phyloP scores from a whole-genome alignment of 2,888 invertebrate genomes.

The Phyllotreta striolata region DNA sequence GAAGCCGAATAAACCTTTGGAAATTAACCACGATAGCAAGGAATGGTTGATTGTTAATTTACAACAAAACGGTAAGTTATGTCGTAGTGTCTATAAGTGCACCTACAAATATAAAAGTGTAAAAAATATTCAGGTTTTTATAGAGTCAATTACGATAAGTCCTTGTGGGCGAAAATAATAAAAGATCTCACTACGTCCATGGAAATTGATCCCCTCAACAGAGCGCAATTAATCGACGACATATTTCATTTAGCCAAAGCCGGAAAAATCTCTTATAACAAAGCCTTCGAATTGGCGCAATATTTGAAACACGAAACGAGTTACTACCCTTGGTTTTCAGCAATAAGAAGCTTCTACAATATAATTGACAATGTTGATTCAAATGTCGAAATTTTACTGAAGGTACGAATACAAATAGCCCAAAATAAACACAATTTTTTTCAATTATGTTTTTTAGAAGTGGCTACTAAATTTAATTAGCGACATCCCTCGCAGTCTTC shows the following conservation, averaged over 20 bases:
- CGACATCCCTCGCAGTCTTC: slow-evolving; percentile 23
- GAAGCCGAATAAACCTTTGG: slow-evolving; percentile 28
- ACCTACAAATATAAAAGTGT: neutral
- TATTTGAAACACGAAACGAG: slow-evolving; percentile 75
- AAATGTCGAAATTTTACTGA: slow-evolving; percentile 32
- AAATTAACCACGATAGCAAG: slow-evolving; percentile 30
- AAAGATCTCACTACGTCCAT: slow-evolving; percentile 62
- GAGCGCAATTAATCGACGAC: slow-evolving; percentile 84
- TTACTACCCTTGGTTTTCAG: slow-evolving; percentile 83
- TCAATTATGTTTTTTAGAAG: slow-evolving; percentile 9
- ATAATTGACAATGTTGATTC: slow-evolving; percentile 39
- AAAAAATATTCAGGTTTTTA: slow-evolving; percentile 66
- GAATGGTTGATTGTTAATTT: slow-evolving; percentile 44
- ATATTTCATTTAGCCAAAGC: slow-evolving; percentile 76
- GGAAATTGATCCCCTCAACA: slow-evolving; percentile 70
- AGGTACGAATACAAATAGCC: slow-evolving; percentile 25
- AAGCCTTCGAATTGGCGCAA: slow-evolving; percentile 71
- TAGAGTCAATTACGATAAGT: slow-evolving; percentile 71
- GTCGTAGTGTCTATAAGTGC: neutral
- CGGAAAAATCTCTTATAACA: slow-evolving; percentile 67
- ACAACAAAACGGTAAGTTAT: slow-evolving; percentile 37
- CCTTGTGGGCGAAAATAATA: slow-evolving; percentile 66
- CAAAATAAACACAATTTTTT: slow-evolving; percentile 20
- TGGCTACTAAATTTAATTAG: slow-evolving; percentile 25
- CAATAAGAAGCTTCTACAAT: slow-evolving; percentile 62